phyloP scores from a whole-genome alignment of 2,888 invertebrate genomes.

The Pegoplata infirma region DNA sequence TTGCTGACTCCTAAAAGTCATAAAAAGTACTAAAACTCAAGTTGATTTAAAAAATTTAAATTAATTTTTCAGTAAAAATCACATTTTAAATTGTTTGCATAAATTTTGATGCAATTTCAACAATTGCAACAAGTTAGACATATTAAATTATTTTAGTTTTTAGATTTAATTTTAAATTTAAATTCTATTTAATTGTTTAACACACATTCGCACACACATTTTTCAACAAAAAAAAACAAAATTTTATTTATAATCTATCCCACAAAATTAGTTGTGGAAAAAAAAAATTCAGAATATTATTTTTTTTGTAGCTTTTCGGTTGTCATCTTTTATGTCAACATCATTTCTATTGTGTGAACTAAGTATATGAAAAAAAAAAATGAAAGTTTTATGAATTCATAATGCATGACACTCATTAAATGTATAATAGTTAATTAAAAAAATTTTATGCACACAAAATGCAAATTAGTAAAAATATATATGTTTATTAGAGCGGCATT shows the following conservation, averaged over 20 bases:
- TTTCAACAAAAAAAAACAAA: background rate
- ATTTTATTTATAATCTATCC: slow-evolving; percentile 6
- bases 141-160: background rate
- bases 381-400: slow-evolving; percentile 57
- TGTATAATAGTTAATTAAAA: slow-evolving; percentile 61
- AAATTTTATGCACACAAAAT: slow-evolving; percentile 43
- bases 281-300: background rate
- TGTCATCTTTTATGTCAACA: slow-evolving; percentile 42
- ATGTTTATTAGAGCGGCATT: background rate
- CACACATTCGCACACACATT: slow-evolving; percentile 4
- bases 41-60: background rate
- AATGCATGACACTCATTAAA: slow-evolving; percentile 61
- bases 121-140: slow-evolving; percentile 21
- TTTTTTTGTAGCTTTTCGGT: slow-evolving; percentile 18
- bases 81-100: background rate
- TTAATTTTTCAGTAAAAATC: background rate
- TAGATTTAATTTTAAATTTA: too few relatives aligned
- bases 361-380: too few relatives aligned
- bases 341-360: background rate
- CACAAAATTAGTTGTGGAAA: background rate
- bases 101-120: background rate
- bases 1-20: background rate
- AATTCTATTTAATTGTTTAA: slow-evolving; percentile 37
- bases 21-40: background rate
- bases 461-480: slow-evolving; percentile 50